Percentiles rank a stretch among this genome's conserved stretches.
Conservation (phyloP, 2,888 invertebrate species). For the Peribatodes rhomboidaria region DNA sequence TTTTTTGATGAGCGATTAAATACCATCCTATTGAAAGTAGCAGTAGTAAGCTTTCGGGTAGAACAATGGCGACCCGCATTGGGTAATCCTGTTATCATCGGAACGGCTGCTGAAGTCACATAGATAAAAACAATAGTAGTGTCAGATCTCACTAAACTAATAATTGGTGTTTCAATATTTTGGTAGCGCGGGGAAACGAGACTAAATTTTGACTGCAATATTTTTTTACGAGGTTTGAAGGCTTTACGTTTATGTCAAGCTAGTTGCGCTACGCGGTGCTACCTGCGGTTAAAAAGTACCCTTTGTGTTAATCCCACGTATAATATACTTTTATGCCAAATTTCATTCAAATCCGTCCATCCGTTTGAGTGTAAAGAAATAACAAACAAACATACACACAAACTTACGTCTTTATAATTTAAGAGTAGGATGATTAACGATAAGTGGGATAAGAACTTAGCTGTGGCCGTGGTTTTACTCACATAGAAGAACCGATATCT, state of each 20-base stretch:
- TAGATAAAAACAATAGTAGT: slow-evolving; percentile 63
- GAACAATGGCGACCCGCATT: slow-evolving; percentile 62
- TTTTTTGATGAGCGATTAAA: background rate
- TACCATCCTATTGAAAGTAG: slow-evolving; percentile 28
- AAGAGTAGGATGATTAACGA: too few species aligned
- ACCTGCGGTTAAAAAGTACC: too few species aligned
- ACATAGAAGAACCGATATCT: too few species aligned
- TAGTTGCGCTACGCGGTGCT: background rate
- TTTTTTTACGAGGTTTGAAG: slow-evolving; percentile 1
- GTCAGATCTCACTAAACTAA: slow-evolving; percentile 56
- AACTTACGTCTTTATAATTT: too few species aligned
- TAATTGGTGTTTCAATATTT: slow-evolving; percentile 38
- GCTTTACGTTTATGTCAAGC: background rate
- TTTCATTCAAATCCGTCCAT: too few species aligned
- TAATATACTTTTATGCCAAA: too few species aligned
- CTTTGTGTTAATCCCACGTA: too few species aligned
- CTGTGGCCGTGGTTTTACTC: too few species aligned
- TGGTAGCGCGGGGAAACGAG: slow-evolving; percentile 14
- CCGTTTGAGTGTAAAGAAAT: too few species aligned
- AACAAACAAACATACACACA: too few species aligned
- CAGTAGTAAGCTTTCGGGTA: slow-evolving; percentile 49
- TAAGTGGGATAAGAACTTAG: too few species aligned
- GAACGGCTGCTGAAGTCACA: slow-evolving; percentile 54
- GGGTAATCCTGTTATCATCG: slow-evolving; percentile 58
- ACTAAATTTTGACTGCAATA: background rate